A percentile compares a stretch with the other conserved stretches of the same genome.
Evolutionary conservation across 2,888 invertebrate species (phyloP).

Genomic region (Malacosoma neustria): DNA sequence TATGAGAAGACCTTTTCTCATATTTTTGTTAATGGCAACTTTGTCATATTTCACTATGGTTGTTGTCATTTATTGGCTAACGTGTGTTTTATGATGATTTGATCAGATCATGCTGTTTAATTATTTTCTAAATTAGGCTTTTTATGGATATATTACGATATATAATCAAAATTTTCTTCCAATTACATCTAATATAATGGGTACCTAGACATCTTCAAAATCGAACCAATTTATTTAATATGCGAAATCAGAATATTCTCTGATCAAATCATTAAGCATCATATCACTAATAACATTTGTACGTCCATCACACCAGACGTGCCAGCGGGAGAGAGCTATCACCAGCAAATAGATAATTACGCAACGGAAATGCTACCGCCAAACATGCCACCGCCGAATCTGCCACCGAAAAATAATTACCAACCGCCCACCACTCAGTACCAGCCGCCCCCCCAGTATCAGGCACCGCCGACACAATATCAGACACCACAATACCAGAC

Average conservation of each 20-base stretch:
- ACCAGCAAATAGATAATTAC: constrained; percentile 67
- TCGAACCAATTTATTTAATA: too few species aligned
- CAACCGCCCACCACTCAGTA: constrained; percentile 37
- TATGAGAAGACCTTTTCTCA: too few species aligned
- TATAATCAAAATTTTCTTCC: too few species aligned
- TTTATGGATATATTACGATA: too few species aligned
- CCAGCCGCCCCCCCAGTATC: constrained; percentile 19
- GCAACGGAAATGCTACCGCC: constrained; percentile 60
- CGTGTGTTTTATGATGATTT: background rate
- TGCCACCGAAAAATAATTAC: constrained; percentile 58
- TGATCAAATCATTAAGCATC: constrained; percentile 14
- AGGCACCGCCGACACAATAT: constrained; percentile 16
- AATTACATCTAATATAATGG: too few species aligned
- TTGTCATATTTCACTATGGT: background rate
- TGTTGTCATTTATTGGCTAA: background rate
- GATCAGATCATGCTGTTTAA: too few species aligned
- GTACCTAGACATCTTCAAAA: too few species aligned
- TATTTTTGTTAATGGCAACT: background rate
- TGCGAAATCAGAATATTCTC: too few species aligned
- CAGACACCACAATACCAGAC: background rate
- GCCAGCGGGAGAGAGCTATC: constrained; percentile 56
- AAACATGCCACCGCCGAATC: constrained; percentile 35
- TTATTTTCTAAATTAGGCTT: too few species aligned
- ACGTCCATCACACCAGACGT: constrained; percentile 28
- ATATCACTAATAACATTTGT: background rate